Conservation (phyloP, 1,140 invertebrate genomes). For the Papilio xuthus region DNA sequence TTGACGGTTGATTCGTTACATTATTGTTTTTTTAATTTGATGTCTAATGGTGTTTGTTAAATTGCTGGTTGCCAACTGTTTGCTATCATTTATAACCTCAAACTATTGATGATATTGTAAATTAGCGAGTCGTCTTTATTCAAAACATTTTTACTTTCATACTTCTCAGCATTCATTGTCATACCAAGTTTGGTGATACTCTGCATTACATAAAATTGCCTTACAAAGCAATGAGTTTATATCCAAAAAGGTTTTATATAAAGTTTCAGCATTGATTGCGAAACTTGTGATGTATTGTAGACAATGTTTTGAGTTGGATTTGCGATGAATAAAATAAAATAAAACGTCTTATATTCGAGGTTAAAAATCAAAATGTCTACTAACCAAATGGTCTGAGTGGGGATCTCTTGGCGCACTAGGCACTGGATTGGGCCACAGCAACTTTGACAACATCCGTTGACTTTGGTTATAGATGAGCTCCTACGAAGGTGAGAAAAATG, state of each 20-base stretch:
- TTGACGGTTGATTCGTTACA: conserved; percentile 66
- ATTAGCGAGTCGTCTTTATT: background rate
- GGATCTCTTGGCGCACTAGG: conserved; percentile 79
- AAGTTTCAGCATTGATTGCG: too few relatives aligned
- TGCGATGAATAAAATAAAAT: conserved; percentile 41
- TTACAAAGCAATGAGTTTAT: too few relatives aligned
- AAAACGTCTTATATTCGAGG: conserved; percentile 35
- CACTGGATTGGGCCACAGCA: conserved; percentile 79
- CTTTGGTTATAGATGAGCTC: conserved; percentile 81
- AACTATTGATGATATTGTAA: background rate
- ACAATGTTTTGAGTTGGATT: background rate
- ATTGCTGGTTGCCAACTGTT: conserved; percentile 36
- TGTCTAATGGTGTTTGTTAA: conserved; percentile 39
- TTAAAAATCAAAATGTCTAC: conserved; percentile 75
- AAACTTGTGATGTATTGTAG: background rate
- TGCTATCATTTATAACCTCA: conserved; percentile 10
- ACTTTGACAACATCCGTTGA: conserved; percentile 80
- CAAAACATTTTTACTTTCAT: background rate
- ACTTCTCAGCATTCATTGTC: too few relatives aligned
- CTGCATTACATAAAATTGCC: too few relatives aligned
- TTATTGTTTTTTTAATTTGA: conserved; percentile 57
- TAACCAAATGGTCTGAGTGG: conserved; percentile 81
- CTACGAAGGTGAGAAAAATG: conserved; percentile 79
- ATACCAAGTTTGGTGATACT: too few relatives aligned
- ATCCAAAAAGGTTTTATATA: too few relatives aligned